Percentiles rank a stretch among this genome's conserved stretches.
phyloP scores from a whole-genome alignment of 2,113 vertebrate species.

The Corapipo altera region DNA sequence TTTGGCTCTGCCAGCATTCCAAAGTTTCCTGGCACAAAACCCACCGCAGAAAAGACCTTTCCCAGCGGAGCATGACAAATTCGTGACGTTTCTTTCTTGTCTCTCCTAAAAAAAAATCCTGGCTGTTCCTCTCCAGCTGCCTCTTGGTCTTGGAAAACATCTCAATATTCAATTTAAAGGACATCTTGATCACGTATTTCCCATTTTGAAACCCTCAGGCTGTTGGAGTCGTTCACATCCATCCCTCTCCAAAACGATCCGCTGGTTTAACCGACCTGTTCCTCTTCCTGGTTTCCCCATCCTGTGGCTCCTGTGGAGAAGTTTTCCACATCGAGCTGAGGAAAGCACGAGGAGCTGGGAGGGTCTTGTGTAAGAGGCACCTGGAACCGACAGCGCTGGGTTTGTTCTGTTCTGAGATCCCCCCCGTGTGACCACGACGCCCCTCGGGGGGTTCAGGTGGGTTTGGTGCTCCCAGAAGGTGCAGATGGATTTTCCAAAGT shows the following conservation, averaged over 20 bases:
- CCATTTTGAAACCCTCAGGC: neutral
- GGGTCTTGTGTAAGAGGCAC: neutral
- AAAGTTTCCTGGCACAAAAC: neutral
- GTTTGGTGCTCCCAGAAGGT: neutral
- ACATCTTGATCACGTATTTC: neutral
- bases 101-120: neutral
- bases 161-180: neutral
- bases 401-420: neutral
- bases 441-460: fast-evolving
- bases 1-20: neutral
- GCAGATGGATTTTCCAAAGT: neutral
- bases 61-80: neutral
- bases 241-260: neutral
- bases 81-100: fast-evolving
- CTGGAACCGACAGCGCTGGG: fast-evolving
- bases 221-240: neutral
- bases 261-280: neutral
- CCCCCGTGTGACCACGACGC: fast-evolving
- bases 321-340: slow-evolving; percentile 7
- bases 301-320: neutral
- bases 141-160: neutral
- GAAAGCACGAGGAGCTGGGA: neutral
- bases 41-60: neutral
- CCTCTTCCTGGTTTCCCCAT: slow-evolving; percentile 48
- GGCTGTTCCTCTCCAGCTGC: neutral